Percentiles rank a stretch among this genome's conserved stretches.
Conservation (phyloP, 2,113 vertebrate species). For the Paramormyrops kingsleyae region DNA sequence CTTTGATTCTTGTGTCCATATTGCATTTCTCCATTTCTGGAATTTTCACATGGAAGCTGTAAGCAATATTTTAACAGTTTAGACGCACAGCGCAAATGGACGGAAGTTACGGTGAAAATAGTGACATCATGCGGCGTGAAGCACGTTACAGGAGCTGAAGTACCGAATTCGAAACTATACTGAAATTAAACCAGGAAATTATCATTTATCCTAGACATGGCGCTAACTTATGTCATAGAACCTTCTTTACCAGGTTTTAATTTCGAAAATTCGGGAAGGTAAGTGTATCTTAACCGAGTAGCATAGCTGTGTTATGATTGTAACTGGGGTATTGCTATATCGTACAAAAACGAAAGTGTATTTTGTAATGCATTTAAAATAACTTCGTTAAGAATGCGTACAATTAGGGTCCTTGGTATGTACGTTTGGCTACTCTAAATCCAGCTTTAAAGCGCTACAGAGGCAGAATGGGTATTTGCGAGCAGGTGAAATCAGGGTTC, state of each 20-base stretch:
- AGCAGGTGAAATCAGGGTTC: background rate
- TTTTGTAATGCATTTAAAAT: background rate
- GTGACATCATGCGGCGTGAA: slow-evolving; percentile 41
- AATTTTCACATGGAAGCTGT: background rate
- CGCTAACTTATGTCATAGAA: slow-evolving; percentile 44
- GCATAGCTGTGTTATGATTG: background rate
- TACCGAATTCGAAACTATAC: background rate
- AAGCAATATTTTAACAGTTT: background rate
- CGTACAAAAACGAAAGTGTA: background rate
- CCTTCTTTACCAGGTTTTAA: slow-evolving; percentile 51
- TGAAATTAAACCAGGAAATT: slow-evolving; percentile 1
- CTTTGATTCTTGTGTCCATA: slow-evolving; percentile 38
- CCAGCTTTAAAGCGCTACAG: background rate
- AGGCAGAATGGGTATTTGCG: background rate
- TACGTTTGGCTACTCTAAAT: background rate
- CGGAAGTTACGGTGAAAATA: slow-evolving; percentile 20
- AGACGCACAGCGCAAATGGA: slow-evolving; percentile 23
- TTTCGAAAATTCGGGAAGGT: slow-evolving; percentile 55
- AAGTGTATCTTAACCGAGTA: slow-evolving; percentile 14
- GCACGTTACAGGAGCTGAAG: background rate
- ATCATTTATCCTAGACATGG: slow-evolving; percentile 37
- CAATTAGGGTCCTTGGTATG: background rate
- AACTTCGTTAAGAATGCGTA: background rate
- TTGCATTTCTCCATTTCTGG: slow-evolving; percentile 40
- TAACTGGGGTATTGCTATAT: background rate